Percentiles rank a stretch among this genome's conserved stretches.
Evolutionary conservation across 2,113 vertebrate genomes (phyloP).

Genomic region (Oreochromis tanganicae): DNA sequence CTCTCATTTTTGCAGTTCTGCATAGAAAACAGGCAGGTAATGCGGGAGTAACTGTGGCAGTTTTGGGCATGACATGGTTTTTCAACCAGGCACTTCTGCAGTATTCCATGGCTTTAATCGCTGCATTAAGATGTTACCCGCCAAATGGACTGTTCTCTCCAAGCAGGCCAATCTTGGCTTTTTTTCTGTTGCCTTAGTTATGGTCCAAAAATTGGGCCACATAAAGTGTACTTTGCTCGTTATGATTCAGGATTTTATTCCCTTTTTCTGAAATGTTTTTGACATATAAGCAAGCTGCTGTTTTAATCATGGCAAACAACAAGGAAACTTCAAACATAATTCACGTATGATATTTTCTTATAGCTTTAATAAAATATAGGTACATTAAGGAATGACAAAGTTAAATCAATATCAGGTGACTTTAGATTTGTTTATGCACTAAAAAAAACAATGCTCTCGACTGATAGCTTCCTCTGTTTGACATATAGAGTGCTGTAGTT

Average conservation of each 20-base stretch:
- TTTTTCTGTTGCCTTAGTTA: neutral
- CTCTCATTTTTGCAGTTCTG: conserved; percentile 65
- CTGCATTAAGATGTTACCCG: conserved; percentile 39
- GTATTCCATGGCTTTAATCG: conserved; percentile 38
- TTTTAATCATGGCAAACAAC: neutral
- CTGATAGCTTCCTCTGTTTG: neutral
- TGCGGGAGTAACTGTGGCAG: conserved; percentile 79
- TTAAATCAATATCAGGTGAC: neutral
- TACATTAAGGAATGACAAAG: neutral
- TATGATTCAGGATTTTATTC: conserved; percentile 1
- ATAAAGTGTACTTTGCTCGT: neutral
- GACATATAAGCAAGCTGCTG: neutral
- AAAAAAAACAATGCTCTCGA: neutral
- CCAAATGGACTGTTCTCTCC: conserved; percentile 4
- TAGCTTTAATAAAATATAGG: neutral
- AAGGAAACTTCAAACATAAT: neutral
- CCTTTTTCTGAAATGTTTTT: neutral
- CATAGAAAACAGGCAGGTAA: conserved; percentile 71
- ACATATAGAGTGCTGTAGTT: neutral
- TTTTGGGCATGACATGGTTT: conserved; percentile 80
- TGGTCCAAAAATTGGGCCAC: neutral
- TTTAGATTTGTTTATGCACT: neutral
- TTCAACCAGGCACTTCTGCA: conserved; percentile 64
- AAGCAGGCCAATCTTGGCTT: neutral
- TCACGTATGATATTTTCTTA: neutral